A percentile compares a stretch with the other conserved stretches of the same genome.
Conservation (phyloP, 2,888 invertebrate genomes). For the Drosophila rellima region DNA sequence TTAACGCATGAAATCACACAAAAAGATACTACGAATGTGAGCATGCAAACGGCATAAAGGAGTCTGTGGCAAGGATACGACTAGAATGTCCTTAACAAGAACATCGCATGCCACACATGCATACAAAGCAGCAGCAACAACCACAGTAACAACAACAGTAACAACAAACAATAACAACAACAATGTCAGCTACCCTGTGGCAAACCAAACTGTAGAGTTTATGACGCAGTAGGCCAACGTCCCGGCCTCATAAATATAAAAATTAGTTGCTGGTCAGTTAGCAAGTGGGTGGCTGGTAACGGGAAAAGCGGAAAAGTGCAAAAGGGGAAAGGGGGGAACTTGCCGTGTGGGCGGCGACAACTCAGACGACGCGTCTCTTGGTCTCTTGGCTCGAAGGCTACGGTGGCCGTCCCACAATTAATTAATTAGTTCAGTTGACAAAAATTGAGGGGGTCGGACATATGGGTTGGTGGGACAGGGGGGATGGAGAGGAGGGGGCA, state of each 20-base stretch:
- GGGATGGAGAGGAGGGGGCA: conserved; percentile 1
- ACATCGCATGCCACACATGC: conserved; percentile 41
- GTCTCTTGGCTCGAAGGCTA: conserved; percentile 53
- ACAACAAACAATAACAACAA: conserved; percentile 15
- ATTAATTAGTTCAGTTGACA: conserved; percentile 84
- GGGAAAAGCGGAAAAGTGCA: background rate
- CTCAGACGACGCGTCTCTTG: conserved; percentile 37
- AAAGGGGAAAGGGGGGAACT: background rate
- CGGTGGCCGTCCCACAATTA: conserved; percentile 79
- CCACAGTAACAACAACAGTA: conserved; percentile 9
- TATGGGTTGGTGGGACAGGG: conserved; percentile 19
- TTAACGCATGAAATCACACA: conserved; percentile 82
- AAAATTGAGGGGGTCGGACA: conserved; percentile 79
- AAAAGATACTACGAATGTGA: conserved; percentile 77
- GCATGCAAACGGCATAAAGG: conserved; percentile 65
- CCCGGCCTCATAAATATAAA: conserved; percentile 82
- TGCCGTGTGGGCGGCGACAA: conserved; percentile 10
- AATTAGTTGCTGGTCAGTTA: conserved; percentile 84
- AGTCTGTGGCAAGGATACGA: conserved; percentile 46
- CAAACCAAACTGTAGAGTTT: conserved; percentile 72
- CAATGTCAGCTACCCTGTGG: conserved; percentile 50
- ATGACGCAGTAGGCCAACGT: conserved; percentile 79
- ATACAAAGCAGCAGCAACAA: conserved; percentile 54
- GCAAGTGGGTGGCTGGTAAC: conserved; percentile 62
- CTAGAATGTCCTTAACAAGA: conserved; percentile 43